phyloP scores from a whole-genome alignment of 1,140 invertebrate species.

The Panulirus ornatus region DNA sequence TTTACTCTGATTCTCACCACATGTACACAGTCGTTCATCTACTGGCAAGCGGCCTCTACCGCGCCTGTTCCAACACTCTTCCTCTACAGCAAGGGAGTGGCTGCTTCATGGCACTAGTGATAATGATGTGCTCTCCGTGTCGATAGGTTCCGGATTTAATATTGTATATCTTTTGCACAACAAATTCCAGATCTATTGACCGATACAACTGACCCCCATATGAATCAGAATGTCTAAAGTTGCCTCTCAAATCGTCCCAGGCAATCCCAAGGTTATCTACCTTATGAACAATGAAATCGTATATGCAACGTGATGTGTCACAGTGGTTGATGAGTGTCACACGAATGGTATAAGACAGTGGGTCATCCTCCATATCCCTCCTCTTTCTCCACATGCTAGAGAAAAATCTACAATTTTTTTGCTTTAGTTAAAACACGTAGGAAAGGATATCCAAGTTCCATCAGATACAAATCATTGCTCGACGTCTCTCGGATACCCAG shows the following conservation, averaged over 20 bases:
- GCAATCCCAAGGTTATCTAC: neutral
- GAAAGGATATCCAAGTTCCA: too few species aligned
- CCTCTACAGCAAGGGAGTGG: constrained; percentile 2
- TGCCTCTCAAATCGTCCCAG: neutral
- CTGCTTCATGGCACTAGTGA: too few species aligned
- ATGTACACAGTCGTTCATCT: too few species aligned
- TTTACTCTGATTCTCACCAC: too few species aligned
- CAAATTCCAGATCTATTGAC: too few species aligned
- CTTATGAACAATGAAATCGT: neutral
- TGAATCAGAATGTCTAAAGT: neutral
- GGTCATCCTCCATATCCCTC: constrained; percentile 14
- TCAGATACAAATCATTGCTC: too few species aligned
- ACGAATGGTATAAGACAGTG: neutral
- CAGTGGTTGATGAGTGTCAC: neutral
- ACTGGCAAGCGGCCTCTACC: too few species aligned
- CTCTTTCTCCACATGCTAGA: constrained; percentile 2
- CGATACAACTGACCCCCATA: too few species aligned
- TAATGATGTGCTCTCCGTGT: neutral
- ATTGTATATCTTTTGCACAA: too few species aligned
- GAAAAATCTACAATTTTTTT: neutral
- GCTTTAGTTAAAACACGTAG: too few species aligned
- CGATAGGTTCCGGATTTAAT: too few species aligned
- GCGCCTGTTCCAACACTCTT: neutral
- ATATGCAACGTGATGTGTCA: neutral
- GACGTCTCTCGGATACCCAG: too few species aligned